Conservation (phyloP, 2,113 vertebrate genomes). For the Thunnus maccoyii region DNA sequence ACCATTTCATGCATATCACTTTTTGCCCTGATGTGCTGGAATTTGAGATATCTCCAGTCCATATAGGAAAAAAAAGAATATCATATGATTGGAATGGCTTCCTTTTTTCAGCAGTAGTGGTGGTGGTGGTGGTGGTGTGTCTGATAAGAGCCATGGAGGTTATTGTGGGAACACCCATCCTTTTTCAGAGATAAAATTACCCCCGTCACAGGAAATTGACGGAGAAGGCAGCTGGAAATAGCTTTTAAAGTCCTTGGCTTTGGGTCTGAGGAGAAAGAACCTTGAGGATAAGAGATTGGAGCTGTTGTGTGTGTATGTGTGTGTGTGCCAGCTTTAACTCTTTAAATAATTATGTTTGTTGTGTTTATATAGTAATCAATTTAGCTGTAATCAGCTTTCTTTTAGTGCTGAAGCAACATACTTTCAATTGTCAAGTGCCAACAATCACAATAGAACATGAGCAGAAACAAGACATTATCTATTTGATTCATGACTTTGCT, state of each 20-base stretch:
- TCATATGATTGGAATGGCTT: conserved; percentile 64
- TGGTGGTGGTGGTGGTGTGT: conserved; percentile 37
- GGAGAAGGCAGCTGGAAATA: conserved; percentile 65
- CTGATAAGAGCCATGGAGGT: conserved; percentile 73
- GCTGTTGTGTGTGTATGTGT: conserved; percentile 8
- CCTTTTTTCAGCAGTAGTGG: conserved; percentile 34
- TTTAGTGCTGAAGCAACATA: conserved; percentile 13
- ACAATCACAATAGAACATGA: conserved; percentile 19
- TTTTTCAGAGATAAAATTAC: conserved; percentile 75
- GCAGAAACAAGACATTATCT: not conserved
- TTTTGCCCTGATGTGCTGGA: conserved; percentile 50
- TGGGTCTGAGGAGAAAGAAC: conserved; percentile 50
- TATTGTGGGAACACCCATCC: conserved; percentile 77
- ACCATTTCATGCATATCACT: conserved; percentile 52
- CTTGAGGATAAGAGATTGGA: conserved; percentile 56
- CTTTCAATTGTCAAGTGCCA: not conserved
- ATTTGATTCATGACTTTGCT: conserved; percentile 8
- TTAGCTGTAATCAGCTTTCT: conserved; percentile 39
- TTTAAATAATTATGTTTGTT: conserved; percentile 40
- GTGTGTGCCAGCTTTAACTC: conserved; percentile 1
- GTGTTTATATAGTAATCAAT: conserved; percentile 23
- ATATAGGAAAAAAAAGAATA: conserved; percentile 28
- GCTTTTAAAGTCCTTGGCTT: conserved; percentile 66
- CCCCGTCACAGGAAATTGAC: conserved; percentile 68
- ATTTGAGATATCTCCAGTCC: conserved; percentile 55